phyloP scores from a whole-genome alignment of 1,140 invertebrate species.

The Lasioglossum albipes region DNA sequence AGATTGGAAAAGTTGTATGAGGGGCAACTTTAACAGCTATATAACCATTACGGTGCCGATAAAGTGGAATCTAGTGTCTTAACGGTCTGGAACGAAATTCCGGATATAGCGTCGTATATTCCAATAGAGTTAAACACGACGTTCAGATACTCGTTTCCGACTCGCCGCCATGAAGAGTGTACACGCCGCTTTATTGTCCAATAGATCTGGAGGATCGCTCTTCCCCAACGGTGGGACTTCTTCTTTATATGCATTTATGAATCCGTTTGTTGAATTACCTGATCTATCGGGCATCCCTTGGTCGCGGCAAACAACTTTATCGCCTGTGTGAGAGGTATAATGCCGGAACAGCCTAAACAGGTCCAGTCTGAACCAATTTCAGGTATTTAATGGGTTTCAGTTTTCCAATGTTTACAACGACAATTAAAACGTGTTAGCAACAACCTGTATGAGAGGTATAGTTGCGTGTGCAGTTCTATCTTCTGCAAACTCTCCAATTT shows the following conservation, averaged over 20 bases:
- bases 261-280: conserved; percentile 16
- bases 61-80: conserved; percentile 79
- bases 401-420: too few species aligned
- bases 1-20: conserved; percentile 82
- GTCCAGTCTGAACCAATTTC: too few species aligned
- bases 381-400: too few species aligned
- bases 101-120: conserved; percentile 76
- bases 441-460: too few species aligned
- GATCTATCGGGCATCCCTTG: too few species aligned
- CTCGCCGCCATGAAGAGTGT: conserved; percentile 47
- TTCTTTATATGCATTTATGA: conserved; percentile 31
- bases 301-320: too few species aligned
- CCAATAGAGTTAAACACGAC: conserved; percentile 74
- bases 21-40: conserved; percentile 80
- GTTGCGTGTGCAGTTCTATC: too few species aligned
- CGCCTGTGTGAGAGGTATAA: too few species aligned
- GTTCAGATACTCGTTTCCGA: conserved; percentile 61
- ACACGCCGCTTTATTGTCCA: conserved; percentile 54
- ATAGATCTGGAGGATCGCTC: conserved; percentile 48
- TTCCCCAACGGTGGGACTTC: not conserved
- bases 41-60: conserved; percentile 79
- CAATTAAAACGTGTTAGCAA: too few species aligned
- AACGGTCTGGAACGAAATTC: conserved; percentile 77
- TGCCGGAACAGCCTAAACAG: too few species aligned
- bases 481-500: too few species aligned